Conservation (phyloP, 2,888 invertebrate species). For the Stenoptilia bipunctidactyla region DNA sequence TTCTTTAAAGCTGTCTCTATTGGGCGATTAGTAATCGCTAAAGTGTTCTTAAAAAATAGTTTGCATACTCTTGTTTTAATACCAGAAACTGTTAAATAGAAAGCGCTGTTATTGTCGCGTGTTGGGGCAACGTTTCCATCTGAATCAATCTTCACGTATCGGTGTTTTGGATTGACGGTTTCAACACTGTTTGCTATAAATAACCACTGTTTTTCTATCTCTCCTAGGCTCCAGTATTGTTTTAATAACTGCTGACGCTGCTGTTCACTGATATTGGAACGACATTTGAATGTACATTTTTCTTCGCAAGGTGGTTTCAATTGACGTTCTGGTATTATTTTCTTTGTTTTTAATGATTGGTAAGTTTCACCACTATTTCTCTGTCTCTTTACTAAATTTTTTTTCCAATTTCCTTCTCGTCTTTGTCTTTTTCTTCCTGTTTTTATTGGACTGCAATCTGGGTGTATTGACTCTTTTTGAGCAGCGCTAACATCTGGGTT, state of each 20-base stretch:
- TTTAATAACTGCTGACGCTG: slow-evolving; percentile 7
- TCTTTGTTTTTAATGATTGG: slow-evolving; percentile 7
- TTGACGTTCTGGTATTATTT: slow-evolving; percentile 7
- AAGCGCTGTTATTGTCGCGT: background rate
- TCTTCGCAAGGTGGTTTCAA: no score
- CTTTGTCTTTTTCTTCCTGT: slow-evolving; percentile 9
- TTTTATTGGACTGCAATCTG: background rate
- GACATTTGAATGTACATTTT: slow-evolving; percentile 11
- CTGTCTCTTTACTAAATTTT: slow-evolving; percentile 8
- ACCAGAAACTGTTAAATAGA: no score
- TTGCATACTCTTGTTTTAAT: no score
- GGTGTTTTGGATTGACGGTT: slow-evolving; percentile 5
- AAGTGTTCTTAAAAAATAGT: no score
- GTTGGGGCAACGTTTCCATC: slow-evolving; percentile 5
- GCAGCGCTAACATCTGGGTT: slow-evolving; percentile 2
- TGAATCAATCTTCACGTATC: slow-evolving; percentile 7
- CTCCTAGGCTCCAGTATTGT: slow-evolving; percentile 10
- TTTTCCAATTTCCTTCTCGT: slow-evolving; percentile 9
- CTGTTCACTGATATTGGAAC: slow-evolving; percentile 5
- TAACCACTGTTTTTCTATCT: slow-evolving; percentile 6
- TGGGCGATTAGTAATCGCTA: no score
- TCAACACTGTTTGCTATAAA: slow-evolving; percentile 7
- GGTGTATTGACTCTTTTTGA: background rate
- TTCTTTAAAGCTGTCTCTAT: no score
- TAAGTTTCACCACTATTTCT: slow-evolving; percentile 9